Evolutionary conservation across 2,888 invertebrate species (phyloP).

Genomic region (Drosophila ezoana): DNA sequence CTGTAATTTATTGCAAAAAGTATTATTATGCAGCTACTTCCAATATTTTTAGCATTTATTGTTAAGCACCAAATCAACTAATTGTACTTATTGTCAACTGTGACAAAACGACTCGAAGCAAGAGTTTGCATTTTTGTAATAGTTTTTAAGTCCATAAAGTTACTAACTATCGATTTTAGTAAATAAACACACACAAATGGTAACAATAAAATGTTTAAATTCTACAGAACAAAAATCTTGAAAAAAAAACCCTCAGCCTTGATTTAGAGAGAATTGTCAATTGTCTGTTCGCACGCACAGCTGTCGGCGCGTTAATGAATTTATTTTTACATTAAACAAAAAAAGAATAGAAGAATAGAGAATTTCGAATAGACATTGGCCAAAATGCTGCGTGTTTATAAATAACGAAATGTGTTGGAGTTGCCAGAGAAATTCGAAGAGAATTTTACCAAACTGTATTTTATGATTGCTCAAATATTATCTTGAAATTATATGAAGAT

Average conservation of each 20-base stretch:
- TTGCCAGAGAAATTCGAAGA: constrained; percentile 29
- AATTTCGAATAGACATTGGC: constrained; percentile 26
- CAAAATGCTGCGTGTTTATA: constrained; percentile 55
- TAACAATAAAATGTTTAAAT: constrained; percentile 74
- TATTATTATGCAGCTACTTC: constrained; percentile 78
- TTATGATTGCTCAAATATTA: not conserved
- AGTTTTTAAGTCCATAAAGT: constrained; percentile 63
- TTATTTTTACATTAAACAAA: constrained; percentile 62
- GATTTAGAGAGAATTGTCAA: constrained; percentile 48
- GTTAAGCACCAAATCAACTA: constrained; percentile 60
- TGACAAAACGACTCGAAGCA: constrained; percentile 41
- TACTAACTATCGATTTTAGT: constrained; percentile 74
- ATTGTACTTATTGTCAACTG: constrained; percentile 68
- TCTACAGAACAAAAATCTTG: constrained; percentile 47
- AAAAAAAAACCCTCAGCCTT: constrained; percentile 41
- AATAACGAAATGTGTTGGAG: constrained; percentile 44
- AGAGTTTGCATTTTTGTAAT: constrained; percentile 69
- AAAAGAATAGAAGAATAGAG: constrained; percentile 32
- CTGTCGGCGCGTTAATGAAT: constrained; percentile 73
- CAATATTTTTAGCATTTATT: constrained; percentile 71
- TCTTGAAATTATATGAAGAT: too few species aligned
- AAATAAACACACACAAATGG: constrained; percentile 44
- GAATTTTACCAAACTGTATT: not conserved
- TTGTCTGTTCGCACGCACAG: constrained; percentile 37
- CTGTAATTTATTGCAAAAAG: constrained; percentile 71